Evolutionary conservation across 2,888 invertebrate species (phyloP).

Genomic region (Drosophila multiciliata): DNA sequence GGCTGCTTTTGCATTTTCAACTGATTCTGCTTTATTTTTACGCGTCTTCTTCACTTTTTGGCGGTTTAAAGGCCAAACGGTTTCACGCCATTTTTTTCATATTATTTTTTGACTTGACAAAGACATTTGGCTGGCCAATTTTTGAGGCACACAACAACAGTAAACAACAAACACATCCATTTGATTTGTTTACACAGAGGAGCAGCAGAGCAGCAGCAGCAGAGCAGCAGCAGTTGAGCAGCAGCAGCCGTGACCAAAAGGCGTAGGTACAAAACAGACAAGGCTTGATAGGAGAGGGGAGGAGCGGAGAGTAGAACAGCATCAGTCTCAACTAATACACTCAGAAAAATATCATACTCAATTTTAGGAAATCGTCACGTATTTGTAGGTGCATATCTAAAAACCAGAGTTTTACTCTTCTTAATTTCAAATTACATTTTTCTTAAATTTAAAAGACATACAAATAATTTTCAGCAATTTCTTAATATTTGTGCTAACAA

Average conservation of each 20-base stretch:
- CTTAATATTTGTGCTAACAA: no score
- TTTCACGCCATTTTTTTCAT: conserved; percentile 37
- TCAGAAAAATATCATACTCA: neutral
- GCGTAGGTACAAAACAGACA: conserved; percentile 67
- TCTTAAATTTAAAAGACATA: no score
- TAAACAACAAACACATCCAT: conserved; percentile 66
- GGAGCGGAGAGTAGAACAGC: neutral
- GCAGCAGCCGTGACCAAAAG: conserved; percentile 73
- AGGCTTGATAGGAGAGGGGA: neutral
- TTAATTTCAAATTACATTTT: no score
- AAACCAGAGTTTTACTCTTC: no score
- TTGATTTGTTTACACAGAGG: conserved; percentile 76
- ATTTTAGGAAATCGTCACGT: no score
- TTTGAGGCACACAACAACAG: conserved; percentile 40
- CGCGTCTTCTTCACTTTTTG: conserved; percentile 28
- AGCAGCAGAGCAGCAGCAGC: conserved; percentile 45
- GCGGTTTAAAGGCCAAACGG: conserved; percentile 70
- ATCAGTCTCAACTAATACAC: conserved; percentile 36
- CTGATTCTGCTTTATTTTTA: conserved; percentile 15
- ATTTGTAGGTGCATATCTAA: no score
- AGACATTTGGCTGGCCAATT: conserved; percentile 77
- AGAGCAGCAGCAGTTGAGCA: conserved; percentile 38
- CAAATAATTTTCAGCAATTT: no score
- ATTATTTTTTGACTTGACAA: conserved; percentile 68
- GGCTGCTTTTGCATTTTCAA: conserved; percentile 4